Base-by-base conservation (phyloP, 2,113 vertebrate species). In the Zosterops japonicus region DNA sequence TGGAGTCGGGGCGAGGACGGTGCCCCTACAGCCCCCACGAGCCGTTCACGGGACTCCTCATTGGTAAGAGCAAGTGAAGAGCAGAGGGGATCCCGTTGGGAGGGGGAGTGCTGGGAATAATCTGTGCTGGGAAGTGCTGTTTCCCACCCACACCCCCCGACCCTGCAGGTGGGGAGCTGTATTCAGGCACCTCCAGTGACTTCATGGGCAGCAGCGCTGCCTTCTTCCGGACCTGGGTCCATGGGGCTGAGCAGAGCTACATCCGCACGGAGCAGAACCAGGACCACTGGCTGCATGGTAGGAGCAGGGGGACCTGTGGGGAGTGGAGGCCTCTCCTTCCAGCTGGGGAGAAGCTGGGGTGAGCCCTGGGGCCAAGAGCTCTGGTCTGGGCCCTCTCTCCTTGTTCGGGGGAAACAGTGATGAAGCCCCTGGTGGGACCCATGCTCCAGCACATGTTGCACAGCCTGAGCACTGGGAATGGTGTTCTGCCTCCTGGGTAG, bases 11-110 rank as follows among this genome's bases (percentile, higher is more conserved):
- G 27, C 89, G 97, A 97, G 98, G 98, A 70, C 98, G 98, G 67
- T 99, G 98, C 96, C 98, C 98, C 0, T 99, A 98, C 96, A 99
- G 98, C 91, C 98, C 98, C 70, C 97, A 88, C 1, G 98, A 99
- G 14, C 95, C 98, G 0, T 99, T 99, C 77, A 97, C 98, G 0
- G 98, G 98, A 3, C 91, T 95, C 23, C 98, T 99, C 33, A 86
- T 98, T 0, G 98, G 98, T 99, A 94, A 97, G 98, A 57, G 28
- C 2, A 6, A 41, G 27, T 0, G 0, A 44, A 33, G 61, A 60
- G 36, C n/a, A 56, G 55, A 29, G 52, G 29, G 0, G 4, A 11
- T 24, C 47, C 47, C 4, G 49, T n/a, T 12, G 52, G 56, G 25
- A 77, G 41, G 44, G 59, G 56, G 9, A 82, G 20, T 0, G 0